Base-by-base conservation (phyloP, 2,888 invertebrate genomes). In the Camponotus fellah region DNA sequence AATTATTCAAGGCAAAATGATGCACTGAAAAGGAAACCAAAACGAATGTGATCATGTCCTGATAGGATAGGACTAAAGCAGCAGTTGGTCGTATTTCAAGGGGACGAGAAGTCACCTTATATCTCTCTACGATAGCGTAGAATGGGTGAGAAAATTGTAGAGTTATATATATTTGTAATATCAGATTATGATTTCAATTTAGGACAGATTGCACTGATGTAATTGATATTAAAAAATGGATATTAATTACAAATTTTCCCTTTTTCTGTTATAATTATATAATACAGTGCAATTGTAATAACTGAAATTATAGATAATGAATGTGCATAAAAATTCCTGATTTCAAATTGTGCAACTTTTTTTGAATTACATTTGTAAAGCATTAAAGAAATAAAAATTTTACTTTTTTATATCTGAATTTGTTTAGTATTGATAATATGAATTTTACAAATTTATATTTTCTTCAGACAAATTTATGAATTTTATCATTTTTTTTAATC, bases 91-190 rank as follows among this genome's bases (percentile, higher is more conserved):
- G 82, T 84, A 81, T 88, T 85, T 82, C 82, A 83, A 81, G 68
- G 81, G 75, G 81, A 87, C 66, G 84, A 85, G 49, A 58, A 72
- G 21, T 79, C 60, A 34, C 53, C 69, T 82, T 62, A 68, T 82
- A 71, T 72, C 84, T 85, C 68, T 72, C 83, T 85, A 69, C 86
- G 75, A 76, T 77, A 84, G 53, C 76, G 82, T 86, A 90, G 90
- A 91, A 90, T 90, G 90, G 90, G 91, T 90, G 88, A 90, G 75
- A 49, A 75, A 75, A 49, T 75, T 75, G 9, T 75, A 1, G 10
- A n/a, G 12, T 37, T 76, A 17, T 21, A 17, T 21, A n/a, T 17
- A 5, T 21, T 34, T 40, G 10, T 56, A 12, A 21, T n/a, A 2
- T 12, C 34, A 5, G n/a, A 8, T 64, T 75, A 14, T 32, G 14